Evolutionary conservation across 1,140 invertebrate species (phyloP).

Genomic region (Camponotus floridanus): DNA sequence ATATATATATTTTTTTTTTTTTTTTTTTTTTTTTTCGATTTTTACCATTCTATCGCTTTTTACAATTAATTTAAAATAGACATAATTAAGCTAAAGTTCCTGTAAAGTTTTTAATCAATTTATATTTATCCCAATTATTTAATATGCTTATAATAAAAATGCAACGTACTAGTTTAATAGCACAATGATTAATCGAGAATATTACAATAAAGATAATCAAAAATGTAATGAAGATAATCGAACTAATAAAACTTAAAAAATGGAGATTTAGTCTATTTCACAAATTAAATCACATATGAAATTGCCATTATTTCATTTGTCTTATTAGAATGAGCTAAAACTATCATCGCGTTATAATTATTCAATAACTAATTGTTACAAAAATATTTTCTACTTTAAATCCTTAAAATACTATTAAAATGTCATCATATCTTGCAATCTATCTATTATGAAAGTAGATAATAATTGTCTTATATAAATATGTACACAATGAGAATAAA

Average conservation of each 20-base stretch:
- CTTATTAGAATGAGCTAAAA: neutral
- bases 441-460: neutral
- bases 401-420: constrained; percentile 35
- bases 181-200: neutral
- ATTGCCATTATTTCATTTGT: neutral
- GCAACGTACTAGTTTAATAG: too few species aligned
- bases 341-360: neutral
- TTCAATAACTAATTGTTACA: neutral
- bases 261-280: too few species aligned
- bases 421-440: neutral
- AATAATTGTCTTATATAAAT: constrained; percentile 1
- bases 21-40: too few species aligned
- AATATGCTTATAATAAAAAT: too few species aligned
- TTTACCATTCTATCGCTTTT: too few species aligned
- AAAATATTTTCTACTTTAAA: neutral
- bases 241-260: too few species aligned
- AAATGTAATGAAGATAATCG: neutral
- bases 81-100: too few species aligned
- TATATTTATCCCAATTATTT: too few species aligned
- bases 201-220: neutral
- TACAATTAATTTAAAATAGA: too few species aligned
- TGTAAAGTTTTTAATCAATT: too few species aligned
- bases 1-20: too few species aligned
- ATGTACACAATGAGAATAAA: constrained; percentile 43
- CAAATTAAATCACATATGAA: neutral